Evolutionary conservation across 2,797 vertebrate genomes (phyloP).

Genomic region (Gallinago nigripennis): DNA sequence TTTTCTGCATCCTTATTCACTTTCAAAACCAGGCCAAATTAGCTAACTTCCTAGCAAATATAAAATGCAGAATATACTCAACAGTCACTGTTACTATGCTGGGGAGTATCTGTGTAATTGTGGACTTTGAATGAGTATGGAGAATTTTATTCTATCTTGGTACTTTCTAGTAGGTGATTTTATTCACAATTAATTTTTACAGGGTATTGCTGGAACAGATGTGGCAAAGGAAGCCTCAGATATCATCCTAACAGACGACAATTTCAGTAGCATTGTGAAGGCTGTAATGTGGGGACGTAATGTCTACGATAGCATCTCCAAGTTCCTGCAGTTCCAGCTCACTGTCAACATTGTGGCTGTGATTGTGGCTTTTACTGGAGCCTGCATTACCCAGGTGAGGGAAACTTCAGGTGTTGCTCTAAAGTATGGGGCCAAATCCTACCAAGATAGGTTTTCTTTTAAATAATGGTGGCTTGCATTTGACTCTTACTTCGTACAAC

Average conservation of each 20-base stretch:
- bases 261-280: slow-evolving; percentile 97
- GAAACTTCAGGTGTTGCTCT: background rate
- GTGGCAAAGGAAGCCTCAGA: slow-evolving; percentile 98
- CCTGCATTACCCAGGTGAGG: slow-evolving; percentile 96
- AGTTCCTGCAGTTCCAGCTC: slow-evolving; percentile 98
- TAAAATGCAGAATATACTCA: background rate
- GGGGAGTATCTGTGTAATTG: background rate
- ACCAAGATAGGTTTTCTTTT: background rate
- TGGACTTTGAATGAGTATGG: background rate
- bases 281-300: slow-evolving; percentile 99
- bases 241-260: slow-evolving; percentile 97
- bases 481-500: background rate
- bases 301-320: slow-evolving; percentile 97
- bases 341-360: slow-evolving; percentile 97
- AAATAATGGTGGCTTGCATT: background rate
- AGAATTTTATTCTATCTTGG: background rate
- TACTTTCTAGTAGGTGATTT: background rate
- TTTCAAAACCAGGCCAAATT: background rate
- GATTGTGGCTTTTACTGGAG: slow-evolving; percentile 96
- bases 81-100: background rate
- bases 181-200: background rate
- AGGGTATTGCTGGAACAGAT: slow-evolving; percentile 97
- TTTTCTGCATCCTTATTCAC: rapidly evolving
- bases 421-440: background rate
- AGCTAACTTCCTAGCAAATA: background rate